phyloP scores from a whole-genome alignment of 2,113 vertebrate species.

The Balaenoptera acutorostrata region DNA sequence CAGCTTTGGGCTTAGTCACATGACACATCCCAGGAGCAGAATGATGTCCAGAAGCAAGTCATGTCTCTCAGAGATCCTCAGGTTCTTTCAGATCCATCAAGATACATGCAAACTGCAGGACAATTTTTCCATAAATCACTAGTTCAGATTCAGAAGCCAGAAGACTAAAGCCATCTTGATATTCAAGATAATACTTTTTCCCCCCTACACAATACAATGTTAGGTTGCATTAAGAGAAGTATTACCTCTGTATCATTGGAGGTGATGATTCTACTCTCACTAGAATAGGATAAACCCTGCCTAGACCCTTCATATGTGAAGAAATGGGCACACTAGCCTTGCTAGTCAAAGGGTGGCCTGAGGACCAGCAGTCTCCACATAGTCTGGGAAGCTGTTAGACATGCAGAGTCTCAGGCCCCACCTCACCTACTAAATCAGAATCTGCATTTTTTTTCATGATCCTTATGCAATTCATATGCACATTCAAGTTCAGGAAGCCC shows the following conservation, averaged over 20 bases:
- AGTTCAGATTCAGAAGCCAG: not conserved
- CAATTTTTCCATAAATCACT: not conserved
- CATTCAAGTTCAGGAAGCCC: not conserved
- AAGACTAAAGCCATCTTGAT: not conserved
- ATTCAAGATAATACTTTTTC: not conserved
- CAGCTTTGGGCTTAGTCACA: not conserved
- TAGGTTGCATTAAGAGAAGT: not conserved
- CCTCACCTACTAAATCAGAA: not conserved
- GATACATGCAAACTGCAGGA: not conserved
- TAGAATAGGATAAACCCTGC: not conserved
- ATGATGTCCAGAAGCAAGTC: not conserved
- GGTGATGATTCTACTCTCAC: not conserved
- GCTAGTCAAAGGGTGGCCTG: not conserved
- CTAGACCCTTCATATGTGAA: not conserved
- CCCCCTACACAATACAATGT: not conserved
- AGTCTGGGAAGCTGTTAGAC: not conserved
- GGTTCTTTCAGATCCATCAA: not conserved
- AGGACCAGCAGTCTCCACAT: accelerated
- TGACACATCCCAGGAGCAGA: not conserved
- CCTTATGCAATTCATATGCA: accelerated
- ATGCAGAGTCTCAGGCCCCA: not conserved
- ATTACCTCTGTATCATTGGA: not conserved
- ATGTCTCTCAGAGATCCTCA: not conserved
- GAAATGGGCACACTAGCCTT: not conserved
- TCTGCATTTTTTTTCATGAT: not conserved